phyloP scores from a whole-genome alignment of 2,888 invertebrate species.

The Drosophila pegasa region DNA sequence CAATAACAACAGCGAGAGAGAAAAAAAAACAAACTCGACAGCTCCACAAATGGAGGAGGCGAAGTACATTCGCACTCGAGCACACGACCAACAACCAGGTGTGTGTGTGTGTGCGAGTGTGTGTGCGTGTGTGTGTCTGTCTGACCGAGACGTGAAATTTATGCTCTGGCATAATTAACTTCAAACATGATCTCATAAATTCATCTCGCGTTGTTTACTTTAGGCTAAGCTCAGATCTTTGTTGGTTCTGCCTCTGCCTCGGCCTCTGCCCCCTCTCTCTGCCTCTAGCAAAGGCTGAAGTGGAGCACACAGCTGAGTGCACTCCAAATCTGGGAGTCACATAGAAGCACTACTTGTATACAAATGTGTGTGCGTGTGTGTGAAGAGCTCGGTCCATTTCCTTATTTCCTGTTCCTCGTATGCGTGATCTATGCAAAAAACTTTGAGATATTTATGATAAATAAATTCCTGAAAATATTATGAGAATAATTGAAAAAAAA shows the following conservation, averaged over 20 bases:
- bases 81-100: slow-evolving; percentile 35
- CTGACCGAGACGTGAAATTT: slow-evolving; percentile 62
- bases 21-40: slow-evolving; percentile 57
- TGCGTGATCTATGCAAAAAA: neutral
- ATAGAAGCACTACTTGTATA: neutral
- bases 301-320: slow-evolving; percentile 69
- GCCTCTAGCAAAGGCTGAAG: slow-evolving; percentile 41
- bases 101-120: slow-evolving; percentile 12
- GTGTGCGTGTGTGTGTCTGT: slow-evolving; percentile 20
- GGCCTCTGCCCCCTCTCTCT: neutral
- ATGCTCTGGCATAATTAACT: slow-evolving; percentile 80
- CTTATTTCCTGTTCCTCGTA: slow-evolving; percentile 8
- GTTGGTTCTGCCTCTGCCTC: slow-evolving; percentile 1
- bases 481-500: neutral
- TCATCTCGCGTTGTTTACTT: slow-evolving; percentile 78
- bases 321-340: slow-evolving; percentile 48
- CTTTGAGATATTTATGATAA: neutral
- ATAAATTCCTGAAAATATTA: neutral
- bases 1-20: slow-evolving; percentile 28
- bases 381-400: slow-evolving; percentile 3
- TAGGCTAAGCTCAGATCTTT: slow-evolving; percentile 42
- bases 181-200: slow-evolving; percentile 81
- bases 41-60: slow-evolving; percentile 41
- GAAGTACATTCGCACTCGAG: slow-evolving; percentile 37
- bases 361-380: neutral